These are phyloP conservation scores for Saimiri boliviensis DNA, from an alignment of 2,113 vertebrate species.

Conservation along the genomic window DNA sequence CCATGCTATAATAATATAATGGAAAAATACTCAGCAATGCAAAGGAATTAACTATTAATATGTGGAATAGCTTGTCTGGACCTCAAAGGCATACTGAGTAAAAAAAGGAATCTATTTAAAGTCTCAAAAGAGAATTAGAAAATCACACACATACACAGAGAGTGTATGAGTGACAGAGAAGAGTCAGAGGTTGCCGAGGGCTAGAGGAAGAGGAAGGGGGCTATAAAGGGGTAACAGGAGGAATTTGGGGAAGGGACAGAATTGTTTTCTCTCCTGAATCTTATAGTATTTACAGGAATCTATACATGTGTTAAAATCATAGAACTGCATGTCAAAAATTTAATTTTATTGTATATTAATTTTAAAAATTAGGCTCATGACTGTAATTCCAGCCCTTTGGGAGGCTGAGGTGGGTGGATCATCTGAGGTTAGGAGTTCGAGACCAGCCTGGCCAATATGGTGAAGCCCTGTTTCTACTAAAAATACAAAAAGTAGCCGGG, in stretches of 20 bases:
- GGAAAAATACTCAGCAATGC: not conserved
- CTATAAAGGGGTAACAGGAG: not conserved
- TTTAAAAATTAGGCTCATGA: not conserved
- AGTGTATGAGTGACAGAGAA: not conserved
- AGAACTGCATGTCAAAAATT: not conserved
- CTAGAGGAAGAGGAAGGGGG: not conserved
- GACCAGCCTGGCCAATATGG: too few species aligned
- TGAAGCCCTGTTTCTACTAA: too few species aligned
- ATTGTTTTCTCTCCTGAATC: not conserved
- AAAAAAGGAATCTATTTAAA: not conserved
- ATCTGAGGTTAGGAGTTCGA: too few species aligned
- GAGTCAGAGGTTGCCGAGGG: not conserved
- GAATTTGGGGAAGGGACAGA: not conserved
- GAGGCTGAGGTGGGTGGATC: too few species aligned
- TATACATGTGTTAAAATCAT: not conserved
- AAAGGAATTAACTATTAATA: not conserved
- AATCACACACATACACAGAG: too few species aligned
- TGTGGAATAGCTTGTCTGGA: not conserved
- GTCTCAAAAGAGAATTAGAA: not conserved
- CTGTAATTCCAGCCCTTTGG: too few species aligned
- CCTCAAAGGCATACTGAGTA: not conserved
- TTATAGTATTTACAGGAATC: not conserved
- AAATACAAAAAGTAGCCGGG: too few species aligned
- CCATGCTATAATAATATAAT: not conserved
- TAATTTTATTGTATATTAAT: not conserved